Percentiles rank a stretch among this genome's conserved stretches.
Evolutionary conservation across 2,113 vertebrate species (phyloP).

Genomic region (Daubentonia madagascariensis): DNA sequence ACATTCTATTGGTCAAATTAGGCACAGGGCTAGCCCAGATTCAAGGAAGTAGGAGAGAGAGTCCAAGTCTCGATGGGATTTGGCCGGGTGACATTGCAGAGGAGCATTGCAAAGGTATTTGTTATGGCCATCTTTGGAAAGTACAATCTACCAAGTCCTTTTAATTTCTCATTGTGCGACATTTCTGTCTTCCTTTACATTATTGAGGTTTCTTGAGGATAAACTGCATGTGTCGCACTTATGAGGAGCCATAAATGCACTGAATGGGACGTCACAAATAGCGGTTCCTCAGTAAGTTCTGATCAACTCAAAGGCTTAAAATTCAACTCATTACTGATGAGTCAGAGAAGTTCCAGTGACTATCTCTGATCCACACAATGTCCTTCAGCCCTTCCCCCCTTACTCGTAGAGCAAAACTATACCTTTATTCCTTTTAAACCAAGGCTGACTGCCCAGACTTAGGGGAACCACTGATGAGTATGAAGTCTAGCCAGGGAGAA

Average conservation of each 20-base stretch:
- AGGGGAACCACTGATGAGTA: not conserved
- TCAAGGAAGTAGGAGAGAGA: not conserved
- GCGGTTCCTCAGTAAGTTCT: not conserved
- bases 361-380: not conserved
- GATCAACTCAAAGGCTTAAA: not conserved
- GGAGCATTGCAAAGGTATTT: not conserved
- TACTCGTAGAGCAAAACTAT: not conserved
- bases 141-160: not conserved
- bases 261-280: not conserved
- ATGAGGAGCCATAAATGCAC: not conserved
- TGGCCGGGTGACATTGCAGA: not conserved
- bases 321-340: not conserved
- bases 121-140: not conserved
- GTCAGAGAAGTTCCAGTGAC: not conserved
- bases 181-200: not conserved
- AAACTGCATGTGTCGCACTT: not conserved
- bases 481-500: not conserved
- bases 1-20: not conserved
- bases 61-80: not conserved
- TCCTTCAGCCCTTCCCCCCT: not conserved
- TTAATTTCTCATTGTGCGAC: too few species aligned
- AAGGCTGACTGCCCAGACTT: not conserved
- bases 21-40: not conserved
- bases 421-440: not conserved
- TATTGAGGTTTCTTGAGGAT: not conserved